Base-by-base conservation (phyloP, 1,140 invertebrate species). In the Aporrectodea caliginosa region DNA sequence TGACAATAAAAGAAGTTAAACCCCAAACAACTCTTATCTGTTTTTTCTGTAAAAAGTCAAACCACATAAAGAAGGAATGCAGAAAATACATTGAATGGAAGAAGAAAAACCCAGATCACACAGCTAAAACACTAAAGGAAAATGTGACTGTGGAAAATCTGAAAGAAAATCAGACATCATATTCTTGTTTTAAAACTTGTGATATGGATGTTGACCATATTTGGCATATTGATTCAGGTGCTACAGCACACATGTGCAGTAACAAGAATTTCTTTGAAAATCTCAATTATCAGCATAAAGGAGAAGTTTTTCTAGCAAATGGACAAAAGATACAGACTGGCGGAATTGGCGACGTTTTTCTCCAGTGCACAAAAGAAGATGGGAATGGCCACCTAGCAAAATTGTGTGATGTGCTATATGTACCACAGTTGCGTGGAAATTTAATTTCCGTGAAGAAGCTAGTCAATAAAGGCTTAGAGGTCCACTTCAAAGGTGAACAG, bases 171-270 rank as follows among this genome's bases (percentile, higher is more conserved):
- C 6, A 22, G 6, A 58, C 6, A 12, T 22, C 43, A 58, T 22
- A 22, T 58, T 12, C 43, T 58, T 58, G 6, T 6, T 58, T 58
- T 58, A 58, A 22, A 12, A 22, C 43, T 58, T 58, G 43, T 58
- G 43, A 58, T 12, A 72, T 14, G 27, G 32, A 72, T 12, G 27
- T 27, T 72, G 31, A 22, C 2, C 22, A 74, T 33, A 74, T 30
- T 1, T 78, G 77, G 77, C 16, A 75, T 16, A 74, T 78, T 6
- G 77, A 78, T 69, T 78, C 70, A 78, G 77, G 77, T 29, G 77
- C 77, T 2, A 33, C 77, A 2, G 2, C 16, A 22, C 77, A 78
- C 68, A 78, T 78, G 77, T 75, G 69, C 22, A 27, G 30, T 33
- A 35, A 78, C 32, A 12, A n/a, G 32, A 22, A 22, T 31, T 31